A percentile compares a stretch with the other conserved stretches of the same genome.
Conservation (phyloP, 2,113 vertebrate genomes). For the Numida meleagris region DNA sequence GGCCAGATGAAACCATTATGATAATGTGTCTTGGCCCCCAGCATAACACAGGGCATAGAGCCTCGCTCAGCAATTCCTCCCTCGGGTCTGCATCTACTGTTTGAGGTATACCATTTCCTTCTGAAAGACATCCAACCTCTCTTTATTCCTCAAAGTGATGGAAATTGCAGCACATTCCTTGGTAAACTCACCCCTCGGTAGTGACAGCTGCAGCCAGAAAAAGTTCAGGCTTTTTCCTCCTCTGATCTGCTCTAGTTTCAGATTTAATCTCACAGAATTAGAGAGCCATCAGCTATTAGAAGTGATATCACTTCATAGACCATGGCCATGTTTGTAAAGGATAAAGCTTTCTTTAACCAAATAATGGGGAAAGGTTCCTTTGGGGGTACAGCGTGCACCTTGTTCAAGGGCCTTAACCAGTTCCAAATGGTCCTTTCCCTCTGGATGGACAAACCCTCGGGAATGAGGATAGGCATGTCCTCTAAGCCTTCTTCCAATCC, state of each 20-base stretch:
- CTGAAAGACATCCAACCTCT: background rate
- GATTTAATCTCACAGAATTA: background rate
- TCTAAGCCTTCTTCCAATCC: background rate
- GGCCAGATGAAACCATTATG: conserved; percentile 11
- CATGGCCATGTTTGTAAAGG: background rate
- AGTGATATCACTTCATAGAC: background rate
- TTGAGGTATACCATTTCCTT: background rate
- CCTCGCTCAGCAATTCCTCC: background rate
- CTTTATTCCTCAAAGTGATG: background rate
- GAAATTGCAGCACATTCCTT: background rate
- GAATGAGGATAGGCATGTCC: background rate
- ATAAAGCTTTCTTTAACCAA: background rate
- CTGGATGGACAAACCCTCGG: background rate
- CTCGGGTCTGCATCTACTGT: background rate
- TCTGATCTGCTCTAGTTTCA: background rate
- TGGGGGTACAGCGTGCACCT: background rate
- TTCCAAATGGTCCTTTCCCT: background rate
- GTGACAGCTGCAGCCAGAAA: background rate
- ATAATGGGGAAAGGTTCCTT: background rate
- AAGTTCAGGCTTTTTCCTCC: background rate
- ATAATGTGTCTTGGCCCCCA: background rate
- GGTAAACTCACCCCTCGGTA: background rate
- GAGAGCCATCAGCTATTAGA: background rate
- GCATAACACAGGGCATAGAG: conserved; percentile 12
- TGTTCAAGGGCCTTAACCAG: background rate